Conservation (phyloP, 2,888 invertebrate genomes). For the Saturnia japonica region DNA sequence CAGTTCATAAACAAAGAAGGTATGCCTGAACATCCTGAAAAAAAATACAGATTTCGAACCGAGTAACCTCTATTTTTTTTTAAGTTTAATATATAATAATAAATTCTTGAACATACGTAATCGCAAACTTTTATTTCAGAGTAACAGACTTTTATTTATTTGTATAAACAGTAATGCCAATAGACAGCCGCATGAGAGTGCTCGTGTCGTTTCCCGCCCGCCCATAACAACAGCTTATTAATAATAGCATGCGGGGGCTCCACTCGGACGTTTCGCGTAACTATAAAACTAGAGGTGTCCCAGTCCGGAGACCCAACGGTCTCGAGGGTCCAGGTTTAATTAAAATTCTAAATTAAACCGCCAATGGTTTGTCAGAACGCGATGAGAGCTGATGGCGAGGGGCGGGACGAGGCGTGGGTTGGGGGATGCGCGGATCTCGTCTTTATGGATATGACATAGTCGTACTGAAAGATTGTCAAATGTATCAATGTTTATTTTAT, state of each 20-base stretch:
- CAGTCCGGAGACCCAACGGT: slow-evolving; percentile 16
- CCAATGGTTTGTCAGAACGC: slow-evolving; percentile 28
- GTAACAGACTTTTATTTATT: neutral
- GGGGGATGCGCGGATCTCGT: neutral
- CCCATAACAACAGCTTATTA: neutral
- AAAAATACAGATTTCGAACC: too few species aligned
- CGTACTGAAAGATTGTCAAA: neutral
- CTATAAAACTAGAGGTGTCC: slow-evolving; percentile 13
- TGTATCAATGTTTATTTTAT: neutral
- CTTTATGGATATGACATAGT: neutral
- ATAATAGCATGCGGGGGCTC: neutral
- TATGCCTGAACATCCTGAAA: too few species aligned
- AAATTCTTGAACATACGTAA: neutral
- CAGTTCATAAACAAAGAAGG: too few species aligned
- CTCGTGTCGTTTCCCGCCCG: neutral
- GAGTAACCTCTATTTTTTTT: too few species aligned
- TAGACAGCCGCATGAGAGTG: neutral
- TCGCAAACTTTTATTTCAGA: neutral
- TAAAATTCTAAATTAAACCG: slow-evolving; percentile 49
- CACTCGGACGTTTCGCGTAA: neutral
- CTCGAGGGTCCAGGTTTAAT: slow-evolving; percentile 36
- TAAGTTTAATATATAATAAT: too few species aligned
- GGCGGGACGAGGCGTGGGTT: neutral
- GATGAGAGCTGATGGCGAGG: too few species aligned
- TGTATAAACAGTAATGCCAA: neutral